phyloP scores from a whole-genome alignment of 1,140 invertebrate genomes.

The Schlechtendalia chinensis region DNA sequence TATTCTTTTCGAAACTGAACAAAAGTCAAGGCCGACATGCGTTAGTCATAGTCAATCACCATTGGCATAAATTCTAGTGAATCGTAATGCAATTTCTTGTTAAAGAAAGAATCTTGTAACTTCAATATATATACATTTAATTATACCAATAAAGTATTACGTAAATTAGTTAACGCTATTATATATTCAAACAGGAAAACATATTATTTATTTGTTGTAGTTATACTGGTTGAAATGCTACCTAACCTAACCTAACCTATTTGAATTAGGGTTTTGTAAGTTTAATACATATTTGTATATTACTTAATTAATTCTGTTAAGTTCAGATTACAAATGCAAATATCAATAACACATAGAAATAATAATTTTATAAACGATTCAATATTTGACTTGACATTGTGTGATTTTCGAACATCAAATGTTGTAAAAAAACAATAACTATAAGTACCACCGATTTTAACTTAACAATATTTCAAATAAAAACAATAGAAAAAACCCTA shows the following conservation, averaged over 20 bases:
- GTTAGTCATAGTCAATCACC: not conserved
- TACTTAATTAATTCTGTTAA: not conserved
- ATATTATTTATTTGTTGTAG: too few relatives aligned
- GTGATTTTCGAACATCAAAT: not conserved
- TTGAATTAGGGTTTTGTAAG: not conserved
- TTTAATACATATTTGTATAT: not conserved
- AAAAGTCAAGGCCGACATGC: slow-evolving; percentile 6
- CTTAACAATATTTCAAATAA: not conserved
- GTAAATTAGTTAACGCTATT: too few relatives aligned
- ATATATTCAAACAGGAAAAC: too few relatives aligned
- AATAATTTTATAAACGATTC: not conserved
- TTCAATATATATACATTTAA: too few relatives aligned
- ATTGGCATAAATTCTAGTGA: slow-evolving; percentile 5
- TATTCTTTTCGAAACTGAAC: not conserved
- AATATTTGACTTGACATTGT: not conserved
- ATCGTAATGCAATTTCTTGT: not conserved
- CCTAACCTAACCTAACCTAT: too few relatives aligned
- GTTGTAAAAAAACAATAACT: not conserved
- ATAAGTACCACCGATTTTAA: not conserved
- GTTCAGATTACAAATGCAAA: not conserved
- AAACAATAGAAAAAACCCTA: not conserved
- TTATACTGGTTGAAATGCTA: too few relatives aligned
- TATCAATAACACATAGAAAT: not conserved
- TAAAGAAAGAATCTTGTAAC: too few relatives aligned
- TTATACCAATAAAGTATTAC: too few relatives aligned